Evolutionary conservation across 2,113 vertebrate species (phyloP).

Genomic region (Heterotis niloticus): DNA sequence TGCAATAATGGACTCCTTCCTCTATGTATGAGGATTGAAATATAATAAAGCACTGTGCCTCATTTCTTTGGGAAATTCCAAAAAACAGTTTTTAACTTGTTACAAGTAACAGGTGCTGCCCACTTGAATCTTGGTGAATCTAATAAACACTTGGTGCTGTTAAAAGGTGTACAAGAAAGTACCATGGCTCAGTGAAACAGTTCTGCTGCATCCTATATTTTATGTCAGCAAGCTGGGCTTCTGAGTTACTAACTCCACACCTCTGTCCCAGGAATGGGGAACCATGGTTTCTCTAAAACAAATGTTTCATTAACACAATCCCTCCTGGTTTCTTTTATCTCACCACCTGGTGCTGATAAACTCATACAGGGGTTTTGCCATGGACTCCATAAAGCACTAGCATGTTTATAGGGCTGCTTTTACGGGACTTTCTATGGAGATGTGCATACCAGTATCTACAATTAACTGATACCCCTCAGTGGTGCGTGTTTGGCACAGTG

Average conservation of each 20-base stretch:
- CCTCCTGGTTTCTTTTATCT: constrained; percentile 28
- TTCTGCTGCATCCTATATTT: constrained; percentile 13
- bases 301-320: constrained; percentile 25
- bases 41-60: too few species aligned
- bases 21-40: too few species aligned
- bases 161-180: constrained; percentile 29
- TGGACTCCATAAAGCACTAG: constrained; percentile 36
- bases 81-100: too few species aligned
- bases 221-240: background rate
- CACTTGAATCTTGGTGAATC: too few species aligned
- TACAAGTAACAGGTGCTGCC: too few species aligned
- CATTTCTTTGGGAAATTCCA: too few species aligned
- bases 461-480: too few species aligned
- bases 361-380: constrained; percentile 2
- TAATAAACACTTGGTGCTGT: too few species aligned
- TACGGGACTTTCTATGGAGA: constrained; percentile 22
- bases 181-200: constrained; percentile 1
- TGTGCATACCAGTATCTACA: constrained; percentile 13
- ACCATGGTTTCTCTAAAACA: constrained; percentile 28
- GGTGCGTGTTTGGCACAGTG: too few species aligned
- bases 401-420: constrained; percentile 24
- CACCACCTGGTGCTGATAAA: constrained; percentile 25
- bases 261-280: constrained; percentile 22
- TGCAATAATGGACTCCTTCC: too few species aligned
- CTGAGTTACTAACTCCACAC: constrained; percentile 1